Base-by-base conservation (phyloP, 2,113 vertebrate species). In the Aviceda subcristata region DNA sequence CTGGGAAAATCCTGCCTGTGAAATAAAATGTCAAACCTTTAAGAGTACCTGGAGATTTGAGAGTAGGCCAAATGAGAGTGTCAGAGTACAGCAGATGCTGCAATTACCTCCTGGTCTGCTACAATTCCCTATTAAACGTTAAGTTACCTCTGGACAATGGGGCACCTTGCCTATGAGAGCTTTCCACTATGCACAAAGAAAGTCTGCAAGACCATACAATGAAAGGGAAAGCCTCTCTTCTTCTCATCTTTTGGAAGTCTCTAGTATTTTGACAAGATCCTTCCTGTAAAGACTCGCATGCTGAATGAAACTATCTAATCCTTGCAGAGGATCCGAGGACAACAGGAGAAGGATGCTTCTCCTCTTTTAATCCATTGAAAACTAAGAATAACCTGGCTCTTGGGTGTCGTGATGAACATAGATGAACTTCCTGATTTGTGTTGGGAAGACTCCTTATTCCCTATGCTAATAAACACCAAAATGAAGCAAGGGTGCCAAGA, bases 371-470 rank as follows among this genome's bases (percentile, higher is more conserved):
- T 76, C 38, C 15, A 6, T 30, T 51, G 34, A 79, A 75, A 78
- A 68, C 13, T 51, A 46, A 71, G 53, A 86, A 68, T 64, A 82
- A 72, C 15, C 53, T 62, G 48, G 45, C 4, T 72, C 6, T 64
- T 0, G 0, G 14, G 68, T 34, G 15, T n/a, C 0, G 0, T 39
- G 50, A 74, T 66, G 48, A 77, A 62, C 12, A 48, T 3, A 48
- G 38, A 14, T n/a, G 11, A 90, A 80, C 43, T 69, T 84, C 9
- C 20, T 75, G 32, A 46, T 53, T 57, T 80, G 20, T 93, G 9
- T 45, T 76, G 36, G 36, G 48, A 63, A 12, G 32, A 50, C 1
- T 79, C 26, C 46, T 77, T 53, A 72, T 88, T 20, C 32, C 18
- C 4, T 32, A 6, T 66, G n/a, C 26, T 72, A 80, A 56, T 48